These are phyloP conservation scores for Cyprinodon diabolis DNA, from an alignment of 2,797 vertebrate species.

Conservation along the genomic window DNA sequence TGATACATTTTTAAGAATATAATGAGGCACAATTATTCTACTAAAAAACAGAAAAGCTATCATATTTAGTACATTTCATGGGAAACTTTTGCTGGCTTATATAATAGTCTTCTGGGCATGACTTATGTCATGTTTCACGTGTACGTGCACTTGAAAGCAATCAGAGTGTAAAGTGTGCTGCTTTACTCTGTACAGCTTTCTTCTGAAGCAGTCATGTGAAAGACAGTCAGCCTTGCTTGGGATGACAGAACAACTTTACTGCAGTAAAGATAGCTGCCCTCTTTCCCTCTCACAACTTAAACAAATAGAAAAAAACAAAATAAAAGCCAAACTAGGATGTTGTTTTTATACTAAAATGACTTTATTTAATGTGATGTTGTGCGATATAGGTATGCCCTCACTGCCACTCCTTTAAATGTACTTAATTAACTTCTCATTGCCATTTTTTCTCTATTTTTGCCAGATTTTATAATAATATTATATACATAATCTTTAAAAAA, in stretches of 20 bases:
- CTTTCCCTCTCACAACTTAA: constrained; percentile 38
- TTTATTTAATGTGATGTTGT: too few relatives aligned
- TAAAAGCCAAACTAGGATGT: constrained; percentile 48
- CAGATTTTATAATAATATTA: too few relatives aligned
- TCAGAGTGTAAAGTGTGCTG: neutral
- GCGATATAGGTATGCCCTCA: too few relatives aligned
- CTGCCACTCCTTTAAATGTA: too few relatives aligned
- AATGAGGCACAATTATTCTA: neutral
- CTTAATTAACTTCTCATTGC: too few relatives aligned
- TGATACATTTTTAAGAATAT: neutral
- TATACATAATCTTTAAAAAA: too few relatives aligned
- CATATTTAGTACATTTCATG: too few relatives aligned
- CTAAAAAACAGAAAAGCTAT: too few relatives aligned
- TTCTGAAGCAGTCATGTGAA: constrained; percentile 22
- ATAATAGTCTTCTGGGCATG: neutral
- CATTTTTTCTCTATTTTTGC: too few relatives aligned
- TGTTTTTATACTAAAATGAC: constrained; percentile 64
- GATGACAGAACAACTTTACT: constrained; percentile 17
- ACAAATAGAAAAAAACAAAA: constrained; percentile 50
- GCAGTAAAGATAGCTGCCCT: neutral
- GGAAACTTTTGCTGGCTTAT: too few relatives aligned
- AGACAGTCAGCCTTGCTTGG: constrained; percentile 25
- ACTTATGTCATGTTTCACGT: neutral
- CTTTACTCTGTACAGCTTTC: constrained; percentile 3
- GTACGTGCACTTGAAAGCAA: neutral